Percentiles rank a stretch among this genome's conserved stretches.
Evolutionary conservation across 2,113 vertebrate species (phyloP).

Genomic region (Marmota flaviventris): DNA sequence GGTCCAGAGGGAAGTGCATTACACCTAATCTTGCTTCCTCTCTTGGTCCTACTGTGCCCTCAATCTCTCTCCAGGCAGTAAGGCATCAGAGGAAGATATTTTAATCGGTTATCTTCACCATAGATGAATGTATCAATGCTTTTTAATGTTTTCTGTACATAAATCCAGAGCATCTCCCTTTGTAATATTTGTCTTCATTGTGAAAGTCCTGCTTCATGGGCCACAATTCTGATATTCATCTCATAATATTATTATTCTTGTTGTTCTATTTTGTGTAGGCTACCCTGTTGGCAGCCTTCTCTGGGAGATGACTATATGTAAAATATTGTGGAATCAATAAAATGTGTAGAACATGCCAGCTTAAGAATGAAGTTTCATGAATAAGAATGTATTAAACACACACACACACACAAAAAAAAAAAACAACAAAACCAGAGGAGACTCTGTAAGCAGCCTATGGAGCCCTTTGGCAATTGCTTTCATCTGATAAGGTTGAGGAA

Average conservation of each 20-base stretch:
- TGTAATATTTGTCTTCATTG: background rate
- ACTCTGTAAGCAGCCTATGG: background rate
- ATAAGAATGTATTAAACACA: background rate
- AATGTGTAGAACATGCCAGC: background rate
- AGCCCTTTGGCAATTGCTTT: background rate
- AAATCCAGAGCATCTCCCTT: background rate
- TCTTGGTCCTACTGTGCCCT: background rate
- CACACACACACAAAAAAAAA: too few relatives aligned
- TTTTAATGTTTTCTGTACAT: background rate
- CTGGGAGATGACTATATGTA: background rate
- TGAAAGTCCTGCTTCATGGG: background rate
- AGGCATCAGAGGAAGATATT: background rate
- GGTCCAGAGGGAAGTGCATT: background rate
- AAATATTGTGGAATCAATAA: background rate
- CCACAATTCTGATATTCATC: background rate
- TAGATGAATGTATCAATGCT: background rate
- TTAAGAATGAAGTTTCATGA: background rate
- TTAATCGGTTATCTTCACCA: background rate
- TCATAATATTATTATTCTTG: background rate
- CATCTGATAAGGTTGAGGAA: background rate
- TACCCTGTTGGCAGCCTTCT: background rate
- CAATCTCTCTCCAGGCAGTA: background rate
- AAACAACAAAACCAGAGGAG: background rate
- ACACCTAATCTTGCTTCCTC: background rate
- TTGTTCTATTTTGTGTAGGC: background rate